These are phyloP conservation scores for Clepsis dumicolana DNA, from an alignment of 2,888 invertebrate species.

Conservation along the genomic window DNA sequence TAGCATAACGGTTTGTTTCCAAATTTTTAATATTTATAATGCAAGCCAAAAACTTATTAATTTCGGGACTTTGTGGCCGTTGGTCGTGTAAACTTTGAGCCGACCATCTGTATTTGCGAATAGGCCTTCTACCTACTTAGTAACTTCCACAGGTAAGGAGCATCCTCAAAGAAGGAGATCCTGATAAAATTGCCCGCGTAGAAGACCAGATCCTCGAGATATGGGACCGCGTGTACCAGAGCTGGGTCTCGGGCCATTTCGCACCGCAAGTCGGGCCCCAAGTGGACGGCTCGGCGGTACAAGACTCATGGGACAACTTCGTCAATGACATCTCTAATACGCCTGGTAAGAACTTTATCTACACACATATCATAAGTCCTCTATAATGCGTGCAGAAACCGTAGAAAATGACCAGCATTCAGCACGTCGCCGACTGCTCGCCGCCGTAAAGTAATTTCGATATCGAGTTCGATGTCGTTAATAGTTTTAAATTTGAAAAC, in stretches of 20 bases:
- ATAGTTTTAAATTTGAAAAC: too few relatives aligned
- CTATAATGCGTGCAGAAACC: too few relatives aligned
- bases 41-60: too few relatives aligned
- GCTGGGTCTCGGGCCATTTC: slow-evolving; percentile 93
- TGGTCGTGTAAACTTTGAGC: too few relatives aligned
- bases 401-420: too few relatives aligned
- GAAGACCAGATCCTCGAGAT: slow-evolving; percentile 96
- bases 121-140: neutral
- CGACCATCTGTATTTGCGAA: too few relatives aligned
- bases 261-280: slow-evolving; percentile 87
- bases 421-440: too few relatives aligned
- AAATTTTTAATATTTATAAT: slow-evolving; percentile 3
- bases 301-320: slow-evolving; percentile 90
- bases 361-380: too few relatives aligned
- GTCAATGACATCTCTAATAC: slow-evolving; percentile 91
- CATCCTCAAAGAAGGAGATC: slow-evolving; percentile 92
- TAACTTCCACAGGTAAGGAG: slow-evolving; percentile 87
- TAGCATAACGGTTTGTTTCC: too few relatives aligned
- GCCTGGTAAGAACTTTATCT: slow-evolving; percentile 84
- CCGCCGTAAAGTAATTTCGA: too few relatives aligned
- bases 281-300: slow-evolving; percentile 90
- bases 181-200: slow-evolving; percentile 92
- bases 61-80: too few relatives aligned
- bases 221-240: slow-evolving; percentile 97
- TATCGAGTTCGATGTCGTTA: too few relatives aligned